Evolutionary conservation across 1,140 invertebrate genomes (phyloP).

Genomic region (Thalassaphorura encarpata): DNA sequence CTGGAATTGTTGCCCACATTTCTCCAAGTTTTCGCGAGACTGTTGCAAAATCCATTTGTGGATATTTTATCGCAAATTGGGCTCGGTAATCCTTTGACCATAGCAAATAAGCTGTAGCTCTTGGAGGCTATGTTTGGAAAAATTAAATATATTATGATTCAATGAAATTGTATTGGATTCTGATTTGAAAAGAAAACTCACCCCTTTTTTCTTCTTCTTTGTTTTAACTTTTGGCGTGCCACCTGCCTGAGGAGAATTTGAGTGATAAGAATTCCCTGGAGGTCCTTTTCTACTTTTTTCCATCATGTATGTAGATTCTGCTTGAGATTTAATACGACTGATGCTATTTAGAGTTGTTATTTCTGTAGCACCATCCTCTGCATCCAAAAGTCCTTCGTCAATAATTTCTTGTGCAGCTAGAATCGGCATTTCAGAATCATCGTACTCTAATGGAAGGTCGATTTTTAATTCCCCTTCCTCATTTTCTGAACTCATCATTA

Average conservation of each 20-base stretch:
- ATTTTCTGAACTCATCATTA: constrained; percentile 3
- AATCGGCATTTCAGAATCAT: constrained; percentile 16
- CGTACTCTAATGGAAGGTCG: constrained; percentile 21
- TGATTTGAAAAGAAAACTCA: too few relatives aligned
- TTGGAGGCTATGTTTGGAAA: too few relatives aligned
- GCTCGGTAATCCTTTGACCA: constrained; percentile 74
- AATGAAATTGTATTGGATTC: too few relatives aligned
- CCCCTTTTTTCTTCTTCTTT: constrained; percentile 65
- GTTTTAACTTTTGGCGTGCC: constrained; percentile 43
- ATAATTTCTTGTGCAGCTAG: constrained; percentile 27
- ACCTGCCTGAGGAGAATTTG: neutral
- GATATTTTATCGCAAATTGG: constrained; percentile 56
- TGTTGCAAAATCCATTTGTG: constrained; percentile 67
- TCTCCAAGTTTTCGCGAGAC: constrained; percentile 70
- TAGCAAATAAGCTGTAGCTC: constrained; percentile 83
- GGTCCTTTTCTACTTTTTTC: constrained; percentile 63
- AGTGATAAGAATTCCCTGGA: constrained; percentile 3
- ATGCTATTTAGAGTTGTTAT: neutral
- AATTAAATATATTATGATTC: too few relatives aligned
- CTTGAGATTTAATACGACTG: constrained; percentile 34
- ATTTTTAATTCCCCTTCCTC: constrained; percentile 28
- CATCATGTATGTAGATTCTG: constrained; percentile 61
- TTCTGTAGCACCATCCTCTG: constrained; percentile 18
- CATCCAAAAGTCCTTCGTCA: constrained; percentile 14
- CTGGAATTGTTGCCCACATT: constrained; percentile 65